Evolutionary conservation across 2,888 invertebrate species (phyloP), one percentile per base, ranked within the genome.

Genomic region (Cheilosia urbana): DNA sequence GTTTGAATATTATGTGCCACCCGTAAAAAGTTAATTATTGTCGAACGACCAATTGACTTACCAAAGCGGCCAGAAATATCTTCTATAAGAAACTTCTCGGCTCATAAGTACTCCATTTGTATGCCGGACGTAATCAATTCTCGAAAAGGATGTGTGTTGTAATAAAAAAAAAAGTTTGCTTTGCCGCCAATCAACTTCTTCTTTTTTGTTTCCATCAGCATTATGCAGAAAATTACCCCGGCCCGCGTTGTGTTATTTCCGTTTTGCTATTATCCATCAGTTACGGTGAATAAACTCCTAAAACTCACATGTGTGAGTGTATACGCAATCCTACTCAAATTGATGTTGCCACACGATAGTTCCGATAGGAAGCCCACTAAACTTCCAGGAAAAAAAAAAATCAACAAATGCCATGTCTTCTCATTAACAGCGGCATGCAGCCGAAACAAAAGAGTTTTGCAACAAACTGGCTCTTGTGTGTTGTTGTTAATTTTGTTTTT

Each of bases 311-410:
- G 17, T 17, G 4, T 37, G 27, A n/a, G n/a, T 45, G 7, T 7
- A 2, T 24, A 37, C 63, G 65, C 42, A 79, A 79, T 58, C 30
- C 24, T 2, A 34, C 17, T 19, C 21, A 45, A 3, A 11, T 7
- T 34, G 42, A 37, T 82, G 47, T 42, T 75, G 57, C 47, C 66
- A 60, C 65, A 58, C 63, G 63, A 42, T 49, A 47, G 82, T 82
- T 82, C 82, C 82, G 76, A 77, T 77, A 77, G 82, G 69, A 76
- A 81, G 76, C 76, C 71, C 75, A 71, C 73, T 76, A 42, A 63
- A 65, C 40, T 81, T 81, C 76, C 77, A 82, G 82, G 82, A 76
- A 76, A 68, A 49, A 49, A 19, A 21, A 21, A 62, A 17, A 45
- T n/a, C 47, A 51, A 21, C 37, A 45, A 49, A 65, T 42, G 21